Base-by-base conservation (phyloP, 2,888 invertebrate genomes). In the Drosophila phalerata region DNA sequence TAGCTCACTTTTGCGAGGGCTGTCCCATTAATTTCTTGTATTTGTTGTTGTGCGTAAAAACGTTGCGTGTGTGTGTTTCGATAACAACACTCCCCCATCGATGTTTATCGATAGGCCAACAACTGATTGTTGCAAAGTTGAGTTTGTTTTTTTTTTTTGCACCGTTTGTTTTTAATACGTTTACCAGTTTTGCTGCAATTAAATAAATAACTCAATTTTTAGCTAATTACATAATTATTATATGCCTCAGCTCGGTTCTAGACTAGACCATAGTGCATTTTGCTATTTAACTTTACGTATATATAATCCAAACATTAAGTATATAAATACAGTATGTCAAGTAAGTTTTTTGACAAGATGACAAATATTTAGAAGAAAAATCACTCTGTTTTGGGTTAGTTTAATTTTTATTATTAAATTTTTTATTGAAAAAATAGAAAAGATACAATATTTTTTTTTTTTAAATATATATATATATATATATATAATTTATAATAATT, bases 261-360 rank as follows among this genome's bases (percentile, higher is more conserved):
- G 61, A 58, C 75, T 73, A 83, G 81, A 76, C 45, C 58, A 62
- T 79, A 84, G 85, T 81, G 85, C 81, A 68, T 78, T 68, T 56
- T 74, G 42, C 19, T 55, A 30, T 30, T 48, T 43, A 43, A 43
- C 22, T 11, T 43, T 43, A 43, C 43, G 43, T 43, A 43, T 43
- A n/a, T 43, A 43, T 10, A 19, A 42, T 11, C 42, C 11, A 37
- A n/a, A 11, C 19, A 37, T 52, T 52, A 38, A 5, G 25, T n/a
- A 25, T 25, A 48, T 30, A 11, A 11, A 48, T 13, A 47, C 19
- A 42, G 19, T 19, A 1, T 17, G 38, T 15, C 38, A 38, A 38
- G 38, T 4, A 17, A 38, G 15, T 38, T 9, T 15, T 38, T 38
- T 38, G 9, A 15, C 15, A 38, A 6, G 2, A 5, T 9, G 2